Conservation (phyloP, 2,888 invertebrate genomes). For the Andrena praecox region DNA sequence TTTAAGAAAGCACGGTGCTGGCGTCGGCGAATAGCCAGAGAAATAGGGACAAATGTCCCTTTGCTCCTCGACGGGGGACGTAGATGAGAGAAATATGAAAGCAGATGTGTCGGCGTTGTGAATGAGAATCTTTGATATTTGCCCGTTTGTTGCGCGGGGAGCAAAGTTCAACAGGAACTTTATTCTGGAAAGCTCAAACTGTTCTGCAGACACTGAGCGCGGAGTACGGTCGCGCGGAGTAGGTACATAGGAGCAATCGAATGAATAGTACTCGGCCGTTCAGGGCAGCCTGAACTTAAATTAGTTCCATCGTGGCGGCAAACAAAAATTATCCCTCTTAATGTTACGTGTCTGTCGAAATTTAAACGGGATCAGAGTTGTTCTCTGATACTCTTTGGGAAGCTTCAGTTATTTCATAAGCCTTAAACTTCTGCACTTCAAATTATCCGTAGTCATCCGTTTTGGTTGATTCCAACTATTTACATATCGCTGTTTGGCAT, state of each 20-base stretch:
- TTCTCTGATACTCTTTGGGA: too few relatives aligned
- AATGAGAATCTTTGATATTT: conserved; percentile 30
- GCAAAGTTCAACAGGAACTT: conserved; percentile 15
- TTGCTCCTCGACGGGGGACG: neutral
- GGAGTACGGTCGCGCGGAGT: neutral
- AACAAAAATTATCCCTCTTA: conserved; percentile 35
- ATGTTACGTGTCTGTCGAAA: conserved; percentile 29
- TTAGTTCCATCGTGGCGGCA: conserved; percentile 31
- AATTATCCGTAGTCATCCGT: neutral
- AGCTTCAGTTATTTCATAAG: neutral
- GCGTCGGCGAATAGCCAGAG: neutral
- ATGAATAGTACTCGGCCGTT: conserved; percentile 32
- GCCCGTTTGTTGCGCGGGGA: neutral
- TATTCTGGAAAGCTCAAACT: neutral
- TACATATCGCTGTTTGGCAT: too few relatives aligned
- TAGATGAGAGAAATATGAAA: conserved; percentile 22
- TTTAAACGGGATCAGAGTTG: conserved; percentile 4
- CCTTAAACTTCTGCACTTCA: neutral
- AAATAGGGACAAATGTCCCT: neutral
- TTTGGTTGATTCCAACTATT: too few relatives aligned
- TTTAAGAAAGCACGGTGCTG: neutral
- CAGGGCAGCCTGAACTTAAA: conserved; percentile 35
- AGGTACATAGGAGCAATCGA: conserved; percentile 14
- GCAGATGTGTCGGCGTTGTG: neutral
- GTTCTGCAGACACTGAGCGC: neutral